These are phyloP conservation scores for Belonocnema kinseyi DNA, from an alignment of 1,140 invertebrate genomes.

Conservation along the genomic window DNA sequence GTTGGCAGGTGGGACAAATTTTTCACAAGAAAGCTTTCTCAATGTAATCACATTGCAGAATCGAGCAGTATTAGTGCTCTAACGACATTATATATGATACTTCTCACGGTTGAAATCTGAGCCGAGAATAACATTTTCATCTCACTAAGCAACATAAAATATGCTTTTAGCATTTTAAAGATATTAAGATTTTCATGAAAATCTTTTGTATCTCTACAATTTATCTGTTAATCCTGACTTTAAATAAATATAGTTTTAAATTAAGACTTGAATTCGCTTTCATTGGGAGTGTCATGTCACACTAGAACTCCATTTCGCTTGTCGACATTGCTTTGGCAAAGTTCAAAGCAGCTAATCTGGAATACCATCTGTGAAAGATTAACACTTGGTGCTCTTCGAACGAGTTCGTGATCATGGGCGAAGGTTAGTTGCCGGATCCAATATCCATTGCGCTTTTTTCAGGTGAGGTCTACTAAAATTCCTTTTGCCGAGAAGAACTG, in stretches of 20 bases:
- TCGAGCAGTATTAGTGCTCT: not conserved
- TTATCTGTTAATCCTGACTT: too few relatives aligned
- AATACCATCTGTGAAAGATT: slow-evolving; percentile 19
- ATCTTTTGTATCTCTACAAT: too few relatives aligned
- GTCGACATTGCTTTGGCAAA: not conserved
- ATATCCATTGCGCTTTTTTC: not conserved
- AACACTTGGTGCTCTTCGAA: not conserved
- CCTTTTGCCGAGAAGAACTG: not conserved
- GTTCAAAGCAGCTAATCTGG: slow-evolving; percentile 1
- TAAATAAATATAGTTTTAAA: too few relatives aligned
- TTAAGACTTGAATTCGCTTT: too few relatives aligned
- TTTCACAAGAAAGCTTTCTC: not conserved
- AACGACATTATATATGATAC: not conserved
- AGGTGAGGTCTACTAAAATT: not conserved
- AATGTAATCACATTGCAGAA: slow-evolving; percentile 11
- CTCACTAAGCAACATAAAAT: not conserved
- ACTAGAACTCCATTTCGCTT: slow-evolving; percentile 4
- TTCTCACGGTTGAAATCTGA: not conserved
- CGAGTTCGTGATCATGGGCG: not conserved
- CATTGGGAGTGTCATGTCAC: not conserved
- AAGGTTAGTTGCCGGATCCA: not conserved
- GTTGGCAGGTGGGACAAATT: slow-evolving; percentile 11
- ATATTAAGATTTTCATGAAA: too few relatives aligned
- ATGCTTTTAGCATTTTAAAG: not conserved
- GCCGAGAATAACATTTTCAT: not conserved